Evolutionary conservation across 2,113 vertebrate genomes (phyloP).

Genomic region (Zootoca vivipara): DNA sequence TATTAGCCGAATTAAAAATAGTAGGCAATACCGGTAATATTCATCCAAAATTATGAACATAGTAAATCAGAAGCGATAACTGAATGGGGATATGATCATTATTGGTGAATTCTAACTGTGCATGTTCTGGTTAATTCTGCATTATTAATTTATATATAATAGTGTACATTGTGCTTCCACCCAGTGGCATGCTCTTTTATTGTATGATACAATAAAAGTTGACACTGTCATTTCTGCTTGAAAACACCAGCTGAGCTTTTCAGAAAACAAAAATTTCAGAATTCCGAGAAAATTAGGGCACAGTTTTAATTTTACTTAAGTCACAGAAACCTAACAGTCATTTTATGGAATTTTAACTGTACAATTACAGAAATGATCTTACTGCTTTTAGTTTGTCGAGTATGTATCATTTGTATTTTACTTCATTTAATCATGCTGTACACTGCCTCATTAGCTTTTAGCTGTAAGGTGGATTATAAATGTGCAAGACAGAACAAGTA

Average conservation of each 20-base stretch:
- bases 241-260: not conserved
- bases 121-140: not conserved
- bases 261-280: accelerated
- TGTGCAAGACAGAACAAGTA: too few species aligned
- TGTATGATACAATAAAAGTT: not conserved
- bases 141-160: not conserved
- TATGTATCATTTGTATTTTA: too few species aligned
- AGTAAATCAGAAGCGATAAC: not conserved
- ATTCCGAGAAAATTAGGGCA: not conserved
- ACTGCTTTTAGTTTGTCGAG: too few species aligned
- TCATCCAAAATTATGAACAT: not conserved
- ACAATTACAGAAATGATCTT: too few species aligned
- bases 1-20: not conserved
- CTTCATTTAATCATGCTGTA: too few species aligned
- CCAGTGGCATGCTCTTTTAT: conserved; percentile 10
- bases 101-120: not conserved
- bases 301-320: not conserved
- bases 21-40: too few species aligned
- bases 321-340: not conserved
- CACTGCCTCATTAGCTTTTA: too few species aligned
- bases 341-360: too few species aligned
- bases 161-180: conserved; percentile 48
- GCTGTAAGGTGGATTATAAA: too few species aligned
- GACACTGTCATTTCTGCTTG: accelerated
- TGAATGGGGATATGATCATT: accelerated